Percentiles rank a stretch among this genome's conserved stretches.
phyloP scores from a whole-genome alignment of 2,888 invertebrate species.

The Penaeus monodon region DNA sequence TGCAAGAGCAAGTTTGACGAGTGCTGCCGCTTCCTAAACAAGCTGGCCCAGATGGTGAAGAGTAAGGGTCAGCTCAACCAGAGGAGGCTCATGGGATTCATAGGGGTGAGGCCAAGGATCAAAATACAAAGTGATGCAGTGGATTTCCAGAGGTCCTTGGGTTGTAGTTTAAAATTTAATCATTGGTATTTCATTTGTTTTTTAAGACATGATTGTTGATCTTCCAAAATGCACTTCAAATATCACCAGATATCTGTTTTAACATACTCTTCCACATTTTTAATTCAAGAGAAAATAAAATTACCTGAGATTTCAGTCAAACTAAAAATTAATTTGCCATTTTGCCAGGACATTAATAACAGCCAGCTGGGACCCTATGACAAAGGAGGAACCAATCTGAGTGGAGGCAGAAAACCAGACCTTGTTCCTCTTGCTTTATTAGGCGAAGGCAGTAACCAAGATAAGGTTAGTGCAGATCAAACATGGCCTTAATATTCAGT shows the following conservation, averaged over 20 bases:
- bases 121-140: too few relatives aligned
- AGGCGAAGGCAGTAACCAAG: constrained; percentile 58
- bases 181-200: too few relatives aligned
- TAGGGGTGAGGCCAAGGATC: constrained; percentile 62
- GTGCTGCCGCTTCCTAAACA: constrained; percentile 77
- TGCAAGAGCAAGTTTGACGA: constrained; percentile 77
- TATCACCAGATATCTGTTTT: too few relatives aligned
- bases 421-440: constrained; percentile 50
- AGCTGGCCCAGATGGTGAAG: constrained; percentile 71
- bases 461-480: constrained; percentile 45
- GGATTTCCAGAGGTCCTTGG: too few relatives aligned
- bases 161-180: too few relatives aligned
- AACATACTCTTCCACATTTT: too few relatives aligned
- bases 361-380: constrained; percentile 80
- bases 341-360: constrained; percentile 75
- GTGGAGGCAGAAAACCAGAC: constrained; percentile 48
- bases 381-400: constrained; percentile 74
- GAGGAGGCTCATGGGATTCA: constrained; percentile 69
- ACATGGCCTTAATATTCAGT: too few relatives aligned
- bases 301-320: not conserved
- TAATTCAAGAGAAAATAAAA: too few relatives aligned
- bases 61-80: constrained; percentile 70
- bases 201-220: too few relatives aligned
- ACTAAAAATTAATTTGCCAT: constrained; percentile 28
- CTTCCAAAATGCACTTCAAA: too few relatives aligned